Evolutionary conservation across 2,888 invertebrate species (phyloP), one percentile per base, ranked within the genome.

Genomic region (Pseudococcus jackbeardsleyi): DNA sequence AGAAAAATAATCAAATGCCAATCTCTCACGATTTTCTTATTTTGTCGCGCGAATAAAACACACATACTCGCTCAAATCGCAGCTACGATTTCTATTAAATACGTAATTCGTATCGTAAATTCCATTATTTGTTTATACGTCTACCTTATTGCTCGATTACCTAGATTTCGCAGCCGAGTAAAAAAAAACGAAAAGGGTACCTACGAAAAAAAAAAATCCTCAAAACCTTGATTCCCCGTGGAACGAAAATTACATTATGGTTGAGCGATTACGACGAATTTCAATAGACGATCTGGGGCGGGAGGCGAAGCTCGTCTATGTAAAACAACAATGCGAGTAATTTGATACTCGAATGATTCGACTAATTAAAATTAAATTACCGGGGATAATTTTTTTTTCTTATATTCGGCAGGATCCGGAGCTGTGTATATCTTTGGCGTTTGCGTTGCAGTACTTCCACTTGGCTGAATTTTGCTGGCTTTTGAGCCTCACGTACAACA

Each of bases 391-490:
- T 72, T 33, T 33, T 46, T 77, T 77, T 59, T 84, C 68, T 89
- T 85, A 85, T 84, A 89, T 88, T 90, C 91, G 92, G n/a, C 92
- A 94, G 94, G 94, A 94, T 90, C 91, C 93, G 0, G 93, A 94
- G 90, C 91, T 94, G 86, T 94, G 94, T 90, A 92, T 93, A 91
- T 93, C 94, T 3, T 91, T 95, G 88, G 94, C 94, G 3, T 92
- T 94, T 89, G 93, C 94, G 6, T 91, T 95, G 87, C 94, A 95
- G 90, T 95, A 94, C 90, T 92, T 94, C 59, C 93, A 94, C 89
- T 92, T 95, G 87, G 93, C 94, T 84, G 93, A 94, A 17, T 93
- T 94, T 89, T 94, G 94, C 90, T 95, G 95, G 95, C 92, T 95
- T 91, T 92, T 94, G 88, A 93, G 94, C 19, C 94, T 95, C 93